Conservation (phyloP, 1,140 invertebrate species). For the Drosophila repleta region DNA sequence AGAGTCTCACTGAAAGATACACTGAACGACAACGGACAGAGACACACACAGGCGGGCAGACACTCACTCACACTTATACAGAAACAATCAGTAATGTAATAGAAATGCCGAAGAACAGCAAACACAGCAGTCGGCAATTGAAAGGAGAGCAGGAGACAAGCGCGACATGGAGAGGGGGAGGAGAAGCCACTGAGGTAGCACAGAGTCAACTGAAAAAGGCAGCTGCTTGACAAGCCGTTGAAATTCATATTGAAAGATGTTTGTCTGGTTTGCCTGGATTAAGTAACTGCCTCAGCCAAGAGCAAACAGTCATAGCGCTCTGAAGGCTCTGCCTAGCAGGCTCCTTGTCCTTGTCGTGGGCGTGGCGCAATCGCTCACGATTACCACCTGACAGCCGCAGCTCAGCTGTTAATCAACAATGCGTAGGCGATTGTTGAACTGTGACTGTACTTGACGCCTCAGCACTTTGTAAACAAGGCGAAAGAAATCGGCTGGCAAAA, state of each 20-base stretch:
- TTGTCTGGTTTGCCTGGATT: slow-evolving; percentile 60
- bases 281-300: slow-evolving; percentile 51
- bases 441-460: too few relatives aligned
- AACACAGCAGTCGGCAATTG: slow-evolving; percentile 35
- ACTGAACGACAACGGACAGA: slow-evolving; percentile 15
- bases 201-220: slow-evolving; percentile 32
- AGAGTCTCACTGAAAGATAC: slow-evolving; percentile 24
- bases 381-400: too few relatives aligned
- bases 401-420: too few relatives aligned
- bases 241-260: slow-evolving; percentile 82
- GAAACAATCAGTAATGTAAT: slow-evolving; percentile 82
- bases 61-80: slow-evolving; percentile 43
- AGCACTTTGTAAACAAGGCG: too few relatives aligned
- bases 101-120: slow-evolving; percentile 60
- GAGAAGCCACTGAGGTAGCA: slow-evolving; percentile 5
- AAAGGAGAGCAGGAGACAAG: slow-evolving; percentile 27
- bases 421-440: too few relatives aligned
- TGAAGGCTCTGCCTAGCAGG: too few relatives aligned
- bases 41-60: slow-evolving; percentile 57
- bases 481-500: background rate
- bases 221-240: slow-evolving; percentile 81
- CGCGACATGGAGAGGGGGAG: slow-evolving; percentile 51
- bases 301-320: background rate
- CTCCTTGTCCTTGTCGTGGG: background rate
- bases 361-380: background rate